Evolutionary conservation across 23 tunicate genomes (phyloP).

Genomic region (Corella eumyota): DNA sequence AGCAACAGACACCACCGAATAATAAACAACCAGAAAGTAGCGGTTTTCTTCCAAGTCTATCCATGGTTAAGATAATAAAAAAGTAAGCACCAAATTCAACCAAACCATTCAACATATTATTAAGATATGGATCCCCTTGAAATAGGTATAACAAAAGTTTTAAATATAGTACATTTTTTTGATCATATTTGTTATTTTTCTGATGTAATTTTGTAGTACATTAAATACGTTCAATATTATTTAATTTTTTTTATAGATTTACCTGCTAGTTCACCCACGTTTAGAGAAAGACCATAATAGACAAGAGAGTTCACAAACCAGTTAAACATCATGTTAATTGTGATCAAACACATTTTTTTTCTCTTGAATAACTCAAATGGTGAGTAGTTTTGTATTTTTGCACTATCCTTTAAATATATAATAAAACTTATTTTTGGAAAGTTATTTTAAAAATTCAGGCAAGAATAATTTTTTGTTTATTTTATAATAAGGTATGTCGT

Average conservation of each 20-base stretch:
- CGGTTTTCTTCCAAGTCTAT: conserved; percentile 54
- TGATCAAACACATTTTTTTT: conserved; percentile 61
- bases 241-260: not conserved
- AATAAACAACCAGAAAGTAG: conserved; percentile 33
- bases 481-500: too few species aligned
- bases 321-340: conserved; percentile 71
- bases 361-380: conserved; percentile 49
- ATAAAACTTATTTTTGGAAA: too few species aligned
- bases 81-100: conserved; percentile 77
- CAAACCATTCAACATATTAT: conserved; percentile 84
- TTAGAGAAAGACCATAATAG: conserved; percentile 86
- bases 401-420: too few species aligned
- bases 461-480: too few species aligned
- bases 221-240: not conserved
- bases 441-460: too few species aligned
- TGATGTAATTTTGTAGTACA: not conserved
- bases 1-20: conserved; percentile 52
- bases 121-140: conserved; percentile 75
- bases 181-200: not conserved
- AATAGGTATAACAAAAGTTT: too few species aligned
- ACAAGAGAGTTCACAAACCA: conserved; percentile 89
- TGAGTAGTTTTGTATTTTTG: too few species aligned
- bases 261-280: conserved; percentile 94
- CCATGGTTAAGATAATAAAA: conserved; percentile 58
- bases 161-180: too few species aligned